Evolutionary conservation across 64 coral and sea anemone genomes (phyloP).

Genomic region (Platygyra sinensis): DNA sequence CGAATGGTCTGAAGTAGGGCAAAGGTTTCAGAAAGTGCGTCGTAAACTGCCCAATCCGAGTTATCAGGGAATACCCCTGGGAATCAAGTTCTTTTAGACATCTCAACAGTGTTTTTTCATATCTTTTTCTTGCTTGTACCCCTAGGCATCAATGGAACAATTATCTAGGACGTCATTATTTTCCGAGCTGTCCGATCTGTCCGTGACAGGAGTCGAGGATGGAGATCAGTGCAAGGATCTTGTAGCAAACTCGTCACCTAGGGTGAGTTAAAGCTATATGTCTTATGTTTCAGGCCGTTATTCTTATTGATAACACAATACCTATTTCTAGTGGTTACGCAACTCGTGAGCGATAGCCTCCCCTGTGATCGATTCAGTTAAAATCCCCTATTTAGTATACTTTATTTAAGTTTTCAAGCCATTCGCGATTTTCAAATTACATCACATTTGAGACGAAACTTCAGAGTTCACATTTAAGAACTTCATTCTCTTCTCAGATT

Average conservation of each 20-base stretch:
- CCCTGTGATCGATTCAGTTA: not conserved
- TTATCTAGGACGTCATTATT: slow-evolving; percentile 76
- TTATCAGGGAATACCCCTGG: too few species aligned
- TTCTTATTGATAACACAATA: not conserved
- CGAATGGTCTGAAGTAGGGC: too few species aligned
- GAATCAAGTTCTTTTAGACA: not conserved
- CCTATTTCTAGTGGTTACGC: not conserved
- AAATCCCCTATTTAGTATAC: not conserved
- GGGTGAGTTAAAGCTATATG: not conserved
- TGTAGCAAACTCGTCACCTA: not conserved
- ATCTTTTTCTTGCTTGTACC: not conserved
- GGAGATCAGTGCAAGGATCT: slow-evolving; percentile 8
- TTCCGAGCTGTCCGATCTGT: slow-evolving; percentile 83
- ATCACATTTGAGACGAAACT: not conserved
- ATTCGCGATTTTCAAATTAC: not conserved
- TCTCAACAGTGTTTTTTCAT: not conserved
- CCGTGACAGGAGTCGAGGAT: slow-evolving; percentile 31
- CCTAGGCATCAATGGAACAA: slow-evolving; percentile 74
- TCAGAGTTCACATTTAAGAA: not conserved
- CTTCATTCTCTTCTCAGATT: slow-evolving; percentile 1
- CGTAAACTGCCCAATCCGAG: too few species aligned
- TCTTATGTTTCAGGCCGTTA: not conserved
- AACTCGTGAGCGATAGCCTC: not conserved
- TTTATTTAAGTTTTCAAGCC: not conserved
- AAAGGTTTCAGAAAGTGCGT: too few species aligned